A percentile compares a stretch with the other conserved stretches of the same genome.
Evolutionary conservation across 2,113 vertebrate genomes (phyloP).

Genomic region (Oreocharis arfaki): DNA sequence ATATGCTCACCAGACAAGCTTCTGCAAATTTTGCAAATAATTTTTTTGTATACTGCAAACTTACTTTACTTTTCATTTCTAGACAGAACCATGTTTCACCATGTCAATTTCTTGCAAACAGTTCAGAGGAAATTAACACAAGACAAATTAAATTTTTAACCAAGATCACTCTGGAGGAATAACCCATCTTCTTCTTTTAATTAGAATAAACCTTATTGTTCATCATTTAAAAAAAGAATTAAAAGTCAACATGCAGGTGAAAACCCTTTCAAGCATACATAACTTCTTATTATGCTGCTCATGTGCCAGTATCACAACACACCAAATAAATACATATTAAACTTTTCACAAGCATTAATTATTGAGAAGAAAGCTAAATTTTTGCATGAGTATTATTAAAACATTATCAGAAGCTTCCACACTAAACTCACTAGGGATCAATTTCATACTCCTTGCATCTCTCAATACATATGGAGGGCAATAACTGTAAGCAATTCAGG

Average conservation of each 20-base stretch:
- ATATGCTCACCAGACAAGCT: not conserved
- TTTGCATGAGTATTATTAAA: not conserved
- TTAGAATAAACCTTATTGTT: not conserved
- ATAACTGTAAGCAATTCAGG: not conserved
- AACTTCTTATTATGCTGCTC: not conserved
- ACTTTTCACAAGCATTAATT: not conserved
- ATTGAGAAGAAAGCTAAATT: not conserved
- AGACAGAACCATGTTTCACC: not conserved
- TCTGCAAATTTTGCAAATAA: not conserved
- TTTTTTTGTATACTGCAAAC: not conserved
- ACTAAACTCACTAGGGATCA: not conserved
- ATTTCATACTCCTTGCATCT: not conserved
- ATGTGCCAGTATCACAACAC: not conserved
- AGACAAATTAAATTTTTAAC: not conserved
- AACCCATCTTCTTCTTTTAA: constrained; percentile 12
- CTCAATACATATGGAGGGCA: not conserved
- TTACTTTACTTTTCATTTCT: not conserved
- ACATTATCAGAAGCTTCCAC: not conserved
- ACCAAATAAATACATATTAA: constrained; percentile 22
- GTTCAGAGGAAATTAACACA: not conserved
- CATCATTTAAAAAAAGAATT: not conserved
- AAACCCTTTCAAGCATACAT: not conserved
- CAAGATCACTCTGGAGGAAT: not conserved
- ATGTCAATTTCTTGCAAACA: not conserved
- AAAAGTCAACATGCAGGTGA: not conserved